These are phyloP conservation scores for Drosophila basisetae DNA, from an alignment of 2,888 invertebrate species.

Conservation along the genomic window DNA sequence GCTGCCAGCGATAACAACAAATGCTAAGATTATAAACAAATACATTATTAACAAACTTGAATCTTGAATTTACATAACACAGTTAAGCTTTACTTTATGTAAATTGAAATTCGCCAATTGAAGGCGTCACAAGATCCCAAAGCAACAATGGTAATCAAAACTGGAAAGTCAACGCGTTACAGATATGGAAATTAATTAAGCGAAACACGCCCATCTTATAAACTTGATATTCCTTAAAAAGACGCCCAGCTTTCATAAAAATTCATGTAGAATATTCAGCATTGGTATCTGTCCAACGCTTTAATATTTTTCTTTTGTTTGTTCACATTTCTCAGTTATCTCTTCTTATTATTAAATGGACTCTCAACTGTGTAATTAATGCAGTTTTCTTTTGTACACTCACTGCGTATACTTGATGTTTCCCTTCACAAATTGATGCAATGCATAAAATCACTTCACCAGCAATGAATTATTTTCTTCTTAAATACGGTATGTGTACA, in stretches of 20 bases:
- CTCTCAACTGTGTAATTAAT: constrained; percentile 10
- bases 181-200: constrained; percentile 24
- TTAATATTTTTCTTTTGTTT: not conserved
- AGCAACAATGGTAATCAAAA: constrained; percentile 12
- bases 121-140: constrained; percentile 16
- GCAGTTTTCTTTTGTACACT: constrained; percentile 5
- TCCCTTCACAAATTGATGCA: not conserved
- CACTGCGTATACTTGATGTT: constrained; percentile 40
- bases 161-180: constrained; percentile 22
- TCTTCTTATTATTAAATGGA: not conserved
- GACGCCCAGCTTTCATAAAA: constrained; percentile 18
- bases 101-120: constrained; percentile 11
- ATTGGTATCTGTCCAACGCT: not conserved
- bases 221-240: not conserved
- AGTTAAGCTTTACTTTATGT: constrained; percentile 24
- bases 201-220: constrained; percentile 8
- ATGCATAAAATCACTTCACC: constrained; percentile 14
- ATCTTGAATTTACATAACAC: not conserved
- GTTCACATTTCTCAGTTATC: not conserved
- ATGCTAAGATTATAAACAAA: not conserved
- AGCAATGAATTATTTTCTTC: not conserved
- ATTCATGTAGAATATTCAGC: constrained; percentile 9
- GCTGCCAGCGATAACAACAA: not conserved
- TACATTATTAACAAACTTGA: not conserved
- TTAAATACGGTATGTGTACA: not conserved